phyloP scores from a whole-genome alignment of 2,797 vertebrate genomes.

The Chaunax sp. region DNA sequence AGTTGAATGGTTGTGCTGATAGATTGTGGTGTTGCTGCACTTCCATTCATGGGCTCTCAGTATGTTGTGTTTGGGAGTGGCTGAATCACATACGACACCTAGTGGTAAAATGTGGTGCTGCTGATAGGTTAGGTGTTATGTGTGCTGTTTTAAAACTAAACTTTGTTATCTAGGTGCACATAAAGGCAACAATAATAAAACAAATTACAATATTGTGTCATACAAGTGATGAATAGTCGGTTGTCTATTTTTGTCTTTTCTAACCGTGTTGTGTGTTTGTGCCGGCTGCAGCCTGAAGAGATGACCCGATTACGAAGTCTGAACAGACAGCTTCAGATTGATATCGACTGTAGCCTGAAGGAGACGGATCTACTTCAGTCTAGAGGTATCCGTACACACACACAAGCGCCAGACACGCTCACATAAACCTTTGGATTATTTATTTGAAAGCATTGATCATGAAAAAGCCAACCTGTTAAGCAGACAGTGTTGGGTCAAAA shows the following conservation, averaged over 20 bases:
- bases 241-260: constrained; percentile 29
- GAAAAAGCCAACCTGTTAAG: constrained; percentile 49
- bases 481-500: constrained; percentile 41
- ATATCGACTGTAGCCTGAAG: constrained; percentile 98
- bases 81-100: too few relatives aligned
- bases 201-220: neutral
- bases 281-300: constrained; percentile 90
- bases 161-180: neutral
- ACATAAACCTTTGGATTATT: constrained; percentile 37
- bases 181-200: neutral
- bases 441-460: constrained; percentile 67
- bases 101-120: too few relatives aligned
- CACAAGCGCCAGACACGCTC: constrained; percentile 19
- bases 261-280: constrained; percentile 51
- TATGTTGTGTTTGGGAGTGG: too few relatives aligned
- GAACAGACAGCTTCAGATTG: constrained; percentile 98
- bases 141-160: too few relatives aligned
- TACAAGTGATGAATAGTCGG: constrained; percentile 7
- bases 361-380: constrained; percentile 97
- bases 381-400: constrained; percentile 86
- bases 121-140: too few relatives aligned
- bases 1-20: too few relatives aligned
- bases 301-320: constrained; percentile 96
- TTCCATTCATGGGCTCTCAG: too few relatives aligned
- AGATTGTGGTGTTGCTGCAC: too few relatives aligned